Percentiles rank a stretch among this genome's conserved stretches.
Conservation (phyloP, 2,113 vertebrate genomes). For the Bolborhynchus lineola region DNA sequence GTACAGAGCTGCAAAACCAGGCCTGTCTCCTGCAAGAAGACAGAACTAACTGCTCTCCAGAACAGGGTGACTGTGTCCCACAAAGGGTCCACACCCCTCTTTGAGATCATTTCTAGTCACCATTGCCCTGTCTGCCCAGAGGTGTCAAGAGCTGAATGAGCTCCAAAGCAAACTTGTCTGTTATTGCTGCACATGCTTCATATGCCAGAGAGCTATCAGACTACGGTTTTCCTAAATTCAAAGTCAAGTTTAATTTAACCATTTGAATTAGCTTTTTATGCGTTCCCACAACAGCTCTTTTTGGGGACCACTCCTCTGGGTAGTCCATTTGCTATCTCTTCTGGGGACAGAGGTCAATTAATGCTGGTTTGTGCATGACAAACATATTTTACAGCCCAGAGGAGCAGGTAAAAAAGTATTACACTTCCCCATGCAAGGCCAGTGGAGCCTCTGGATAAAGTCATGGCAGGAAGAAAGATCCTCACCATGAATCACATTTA, state of each 20-base stretch:
- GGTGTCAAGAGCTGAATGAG: background rate
- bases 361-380: background rate
- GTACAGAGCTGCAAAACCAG: background rate
- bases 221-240: background rate
- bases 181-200: rapidly evolving
- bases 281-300: background rate
- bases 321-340: background rate
- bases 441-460: background rate
- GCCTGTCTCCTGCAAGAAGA: background rate
- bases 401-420: too few species aligned
- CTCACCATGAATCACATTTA: background rate
- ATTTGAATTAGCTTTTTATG: background rate
- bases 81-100: background rate
- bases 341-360: background rate
- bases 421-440: rapidly evolving
- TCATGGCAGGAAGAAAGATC: background rate
- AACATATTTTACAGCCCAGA: background rate
- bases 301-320: background rate
- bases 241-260: background rate
- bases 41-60: background rate
- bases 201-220: rapidly evolving
- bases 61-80: rapidly evolving
- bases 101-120: background rate
- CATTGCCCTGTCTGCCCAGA: rapidly evolving
- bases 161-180: background rate